phyloP scores from a whole-genome alignment of 2,797 vertebrate species.

The Neosalanx taihuensis region DNA sequence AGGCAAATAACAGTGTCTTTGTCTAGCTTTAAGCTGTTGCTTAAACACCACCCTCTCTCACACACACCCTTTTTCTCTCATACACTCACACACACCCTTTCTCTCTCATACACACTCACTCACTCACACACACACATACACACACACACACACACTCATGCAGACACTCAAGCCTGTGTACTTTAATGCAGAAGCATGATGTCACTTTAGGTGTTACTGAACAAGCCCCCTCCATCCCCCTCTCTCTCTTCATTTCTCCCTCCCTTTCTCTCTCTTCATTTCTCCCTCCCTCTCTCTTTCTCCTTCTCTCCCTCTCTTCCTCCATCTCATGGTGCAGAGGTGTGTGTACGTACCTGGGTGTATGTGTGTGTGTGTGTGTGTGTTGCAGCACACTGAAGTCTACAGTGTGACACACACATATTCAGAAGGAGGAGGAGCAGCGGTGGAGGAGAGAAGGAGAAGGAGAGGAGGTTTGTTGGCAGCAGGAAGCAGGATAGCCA shows the following conservation, averaged over 20 bases:
- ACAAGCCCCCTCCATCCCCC: neutral
- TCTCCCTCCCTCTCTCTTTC: constrained; percentile 2
- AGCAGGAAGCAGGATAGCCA: too few species aligned
- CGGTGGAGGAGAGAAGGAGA: too few species aligned
- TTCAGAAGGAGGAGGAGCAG: too few species aligned
- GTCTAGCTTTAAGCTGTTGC: too few species aligned
- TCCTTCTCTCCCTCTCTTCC: neutral
- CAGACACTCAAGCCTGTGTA: neutral
- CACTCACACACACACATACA: too few species aligned
- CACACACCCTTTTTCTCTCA: neutral
- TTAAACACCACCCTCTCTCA: neutral
- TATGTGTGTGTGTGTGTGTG: neutral
- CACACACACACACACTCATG: neutral
- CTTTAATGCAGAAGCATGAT: too few species aligned
- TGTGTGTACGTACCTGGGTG: constrained; percentile 1
- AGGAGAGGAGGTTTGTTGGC: too few species aligned
- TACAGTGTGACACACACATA: neutral
- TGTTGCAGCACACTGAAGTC: neutral
- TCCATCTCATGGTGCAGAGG: neutral
- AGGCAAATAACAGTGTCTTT: too few species aligned
- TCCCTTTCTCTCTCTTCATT: neutral
- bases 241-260: neutral
- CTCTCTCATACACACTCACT: neutral
- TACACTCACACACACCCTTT: neutral
- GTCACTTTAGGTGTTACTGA: too few species aligned